These are phyloP conservation scores for Drosophila anceps DNA, from an alignment of 2,888 invertebrate species.

Conservation along the genomic window DNA sequence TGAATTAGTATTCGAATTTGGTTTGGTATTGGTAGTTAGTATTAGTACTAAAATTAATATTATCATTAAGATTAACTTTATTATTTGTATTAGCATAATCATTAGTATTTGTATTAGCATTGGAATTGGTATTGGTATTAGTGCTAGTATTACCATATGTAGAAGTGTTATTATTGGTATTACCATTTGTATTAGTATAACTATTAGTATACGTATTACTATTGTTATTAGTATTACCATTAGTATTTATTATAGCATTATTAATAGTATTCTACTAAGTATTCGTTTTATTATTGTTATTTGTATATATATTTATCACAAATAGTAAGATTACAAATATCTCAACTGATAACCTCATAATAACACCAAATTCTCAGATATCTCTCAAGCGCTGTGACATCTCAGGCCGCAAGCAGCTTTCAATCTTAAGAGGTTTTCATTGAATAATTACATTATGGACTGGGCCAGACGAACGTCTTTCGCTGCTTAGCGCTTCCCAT, in stretches of 20 bases:
- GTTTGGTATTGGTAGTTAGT: background rate
- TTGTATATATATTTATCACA: too few relatives aligned
- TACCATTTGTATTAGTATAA: background rate
- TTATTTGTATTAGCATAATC: background rate
- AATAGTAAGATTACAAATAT: too few relatives aligned
- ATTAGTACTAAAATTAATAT: background rate
- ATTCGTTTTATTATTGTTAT: background rate
- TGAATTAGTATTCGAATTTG: background rate
- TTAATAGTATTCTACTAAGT: background rate
- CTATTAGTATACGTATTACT: background rate
- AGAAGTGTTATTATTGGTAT: background rate
- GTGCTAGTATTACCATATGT: background rate
- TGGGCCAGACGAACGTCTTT: slow-evolving; percentile 41
- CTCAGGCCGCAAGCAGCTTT: slow-evolving; percentile 28
- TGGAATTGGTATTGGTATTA: background rate
- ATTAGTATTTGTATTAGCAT: background rate
- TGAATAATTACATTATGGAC: slow-evolving; percentile 56
- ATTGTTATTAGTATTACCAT: background rate
- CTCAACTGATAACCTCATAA: background rate
- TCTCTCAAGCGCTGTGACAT: slow-evolving; percentile 7
- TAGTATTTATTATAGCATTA: background rate
- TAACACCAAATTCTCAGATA: slow-evolving; percentile 19
- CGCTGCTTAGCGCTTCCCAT: slow-evolving; percentile 29
- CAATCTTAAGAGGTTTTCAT: slow-evolving; percentile 44
- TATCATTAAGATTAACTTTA: too few relatives aligned